phyloP scores from a whole-genome alignment of 2,888 invertebrate species.

The Morpho achilles region DNA sequence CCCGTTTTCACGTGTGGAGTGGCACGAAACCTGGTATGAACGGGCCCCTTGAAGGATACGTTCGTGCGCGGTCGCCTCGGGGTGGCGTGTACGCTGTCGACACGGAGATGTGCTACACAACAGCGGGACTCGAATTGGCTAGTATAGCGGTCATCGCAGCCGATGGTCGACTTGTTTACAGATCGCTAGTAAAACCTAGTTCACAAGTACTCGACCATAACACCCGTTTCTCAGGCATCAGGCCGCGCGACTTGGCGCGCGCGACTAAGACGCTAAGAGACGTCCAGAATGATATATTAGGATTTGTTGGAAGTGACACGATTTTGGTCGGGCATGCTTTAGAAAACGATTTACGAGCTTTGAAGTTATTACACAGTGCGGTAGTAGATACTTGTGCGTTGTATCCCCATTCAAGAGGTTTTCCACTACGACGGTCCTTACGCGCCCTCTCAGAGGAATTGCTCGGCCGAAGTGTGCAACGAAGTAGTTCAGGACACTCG shows the following conservation, averaged over 20 bases:
- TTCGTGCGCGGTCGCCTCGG: slow-evolving; percentile 76
- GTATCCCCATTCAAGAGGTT: slow-evolving; percentile 92
- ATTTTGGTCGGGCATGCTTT: slow-evolving; percentile 97
- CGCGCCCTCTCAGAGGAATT: slow-evolving; percentile 86
- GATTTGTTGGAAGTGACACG: slow-evolving; percentile 88
- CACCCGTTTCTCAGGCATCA: slow-evolving; percentile 96
- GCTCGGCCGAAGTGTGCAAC: slow-evolving; percentile 91
- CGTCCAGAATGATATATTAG: slow-evolving; percentile 92
- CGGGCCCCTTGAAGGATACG: slow-evolving; percentile 85
- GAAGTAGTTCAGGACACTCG: slow-evolving; percentile 86
- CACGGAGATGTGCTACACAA: slow-evolving; percentile 98
- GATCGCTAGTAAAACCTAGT: slow-evolving; percentile 90
- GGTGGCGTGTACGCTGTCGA: slow-evolving; percentile 90
- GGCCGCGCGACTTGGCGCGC: slow-evolving; percentile 74
- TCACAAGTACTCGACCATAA: slow-evolving; percentile 94
- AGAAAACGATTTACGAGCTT: slow-evolving; percentile 94
- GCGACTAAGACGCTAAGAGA: slow-evolving; percentile 85
- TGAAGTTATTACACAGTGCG: slow-evolving; percentile 89
- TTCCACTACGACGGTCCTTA: slow-evolving; percentile 90
- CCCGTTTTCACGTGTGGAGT: slow-evolving; percentile 87
- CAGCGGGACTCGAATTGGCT: slow-evolving; percentile 90
- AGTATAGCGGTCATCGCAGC: slow-evolving; percentile 90
- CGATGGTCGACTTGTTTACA: slow-evolving; percentile 88
- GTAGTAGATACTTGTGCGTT: slow-evolving; percentile 94
- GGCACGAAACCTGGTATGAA: slow-evolving; percentile 85